phyloP scores from a whole-genome alignment of 2,888 invertebrate genomes.

The Caradrina clavipalpis region DNA sequence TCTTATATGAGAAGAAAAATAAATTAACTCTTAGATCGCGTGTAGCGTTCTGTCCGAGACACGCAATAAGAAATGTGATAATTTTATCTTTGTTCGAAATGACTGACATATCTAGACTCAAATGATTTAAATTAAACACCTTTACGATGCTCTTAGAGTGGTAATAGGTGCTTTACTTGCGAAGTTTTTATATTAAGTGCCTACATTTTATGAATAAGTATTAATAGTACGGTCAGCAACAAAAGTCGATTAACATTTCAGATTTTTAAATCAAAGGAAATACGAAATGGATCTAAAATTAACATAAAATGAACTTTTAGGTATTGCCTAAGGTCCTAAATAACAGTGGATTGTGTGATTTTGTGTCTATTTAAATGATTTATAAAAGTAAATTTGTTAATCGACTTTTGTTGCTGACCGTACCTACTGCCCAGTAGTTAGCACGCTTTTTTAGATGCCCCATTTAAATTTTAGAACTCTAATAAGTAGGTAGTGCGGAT shows the following conservation, averaged over 20 bases:
- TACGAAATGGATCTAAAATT: too few relatives aligned
- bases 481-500: background rate
- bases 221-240: too few relatives aligned
- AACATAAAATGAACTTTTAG: too few relatives aligned
- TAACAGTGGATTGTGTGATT: too few relatives aligned
- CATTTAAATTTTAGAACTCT: background rate
- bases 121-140: conserved; percentile 45
- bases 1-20: conserved; percentile 5
- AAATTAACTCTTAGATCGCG: conserved; percentile 48
- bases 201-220: background rate
- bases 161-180: conserved; percentile 41
- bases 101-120: conserved; percentile 52
- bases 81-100: conserved; percentile 52
- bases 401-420: too few relatives aligned
- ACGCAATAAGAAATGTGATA: conserved; percentile 62
- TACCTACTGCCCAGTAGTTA: background rate
- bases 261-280: too few relatives aligned
- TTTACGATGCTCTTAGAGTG: conserved; percentile 15
- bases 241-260: too few relatives aligned
- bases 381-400: too few relatives aligned
- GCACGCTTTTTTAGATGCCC: conserved; percentile 5
- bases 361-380: too few relatives aligned
- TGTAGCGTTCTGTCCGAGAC: conserved; percentile 51
- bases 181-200: conserved; percentile 17
- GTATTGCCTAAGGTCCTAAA: too few relatives aligned